These are phyloP conservation scores for Pteronura brasiliensis DNA, from an alignment of 2,113 vertebrate genomes.

Conservation along the genomic window DNA sequence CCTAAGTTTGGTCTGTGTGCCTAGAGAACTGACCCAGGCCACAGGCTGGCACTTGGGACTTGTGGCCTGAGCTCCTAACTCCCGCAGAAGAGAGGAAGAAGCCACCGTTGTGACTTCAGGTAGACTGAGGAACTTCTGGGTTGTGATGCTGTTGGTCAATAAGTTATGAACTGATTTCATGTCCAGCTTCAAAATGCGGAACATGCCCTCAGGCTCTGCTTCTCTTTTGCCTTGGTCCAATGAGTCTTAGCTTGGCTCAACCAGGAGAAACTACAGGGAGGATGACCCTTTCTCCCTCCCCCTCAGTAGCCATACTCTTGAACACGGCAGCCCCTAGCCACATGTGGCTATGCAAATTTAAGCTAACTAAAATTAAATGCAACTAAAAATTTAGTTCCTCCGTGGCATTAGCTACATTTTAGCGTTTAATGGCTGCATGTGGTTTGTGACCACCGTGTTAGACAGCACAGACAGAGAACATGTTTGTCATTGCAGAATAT, in stretches of 20 bases:
- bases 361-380: neutral
- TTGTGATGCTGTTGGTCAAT: neutral
- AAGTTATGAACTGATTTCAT: neutral
- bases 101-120: neutral
- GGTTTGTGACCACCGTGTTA: neutral
- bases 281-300: neutral
- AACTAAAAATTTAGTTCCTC: neutral
- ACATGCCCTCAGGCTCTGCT: neutral
- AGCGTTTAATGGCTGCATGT: neutral
- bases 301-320: neutral
- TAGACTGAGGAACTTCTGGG: neutral
- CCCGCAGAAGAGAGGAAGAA: neutral
- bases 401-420: neutral
- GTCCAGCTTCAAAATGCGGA: neutral
- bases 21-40: neutral
- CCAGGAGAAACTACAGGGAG: neutral
- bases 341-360: neutral
- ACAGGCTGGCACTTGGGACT: neutral
- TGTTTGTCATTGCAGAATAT: neutral
- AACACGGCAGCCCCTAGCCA: neutral
- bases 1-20: neutral
- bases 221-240: neutral
- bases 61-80: neutral
- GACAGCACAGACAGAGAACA: neutral
- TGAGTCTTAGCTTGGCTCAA: neutral